Base-by-base conservation (phyloP, 1,140 invertebrate species). In the Augochlora pura region DNA sequence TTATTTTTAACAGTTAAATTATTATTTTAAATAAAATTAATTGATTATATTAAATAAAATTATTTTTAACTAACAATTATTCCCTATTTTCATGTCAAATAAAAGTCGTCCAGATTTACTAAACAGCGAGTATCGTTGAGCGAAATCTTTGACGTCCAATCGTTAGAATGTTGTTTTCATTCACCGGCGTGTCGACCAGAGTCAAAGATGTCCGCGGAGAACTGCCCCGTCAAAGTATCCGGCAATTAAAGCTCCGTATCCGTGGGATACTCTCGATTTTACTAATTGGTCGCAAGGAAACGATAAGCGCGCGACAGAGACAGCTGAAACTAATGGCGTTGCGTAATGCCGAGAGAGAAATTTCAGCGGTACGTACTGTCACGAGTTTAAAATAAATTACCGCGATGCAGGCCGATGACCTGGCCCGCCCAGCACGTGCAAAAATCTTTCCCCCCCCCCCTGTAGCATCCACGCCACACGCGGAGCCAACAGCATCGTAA, bases 311-410 rank as follows among this genome's bases (percentile, higher is more conserved):
- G 16, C 10, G 57, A n/a, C 39, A 10, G 49, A 25, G 67, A 42
- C 23, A 42, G 18, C 6, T 39, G 67, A 72, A 64, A 63, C 62
- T 57, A 27, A 59, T 18, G 62, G 52, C 12, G 46, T 80, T 80
- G 62, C 64, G 64, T 72, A 80, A 80, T 49, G 71, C 23, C 21
- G 23, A 60, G 71, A 80, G 70, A 80, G 70, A 72, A 80, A 75
- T 74, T 80, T 75, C 64, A 64, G 74, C 27, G 52, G 39, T 71
- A 38, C 54, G 39, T 57, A 60, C 70, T 80, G 77, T 80, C 77
- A 80, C 52, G 71, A 42, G 72, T 69, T 69, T 69, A 77, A 81
- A 81, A 81, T 81, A 81, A 81, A 81, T 81, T 73, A 81, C 73
- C 42, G 64, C 73, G 73, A 74, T 73, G 73, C 72, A 60, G 79